Evolutionary conservation across 2,113 vertebrate genomes (phyloP).

Genomic region (Cynoglossus semilaevis): DNA sequence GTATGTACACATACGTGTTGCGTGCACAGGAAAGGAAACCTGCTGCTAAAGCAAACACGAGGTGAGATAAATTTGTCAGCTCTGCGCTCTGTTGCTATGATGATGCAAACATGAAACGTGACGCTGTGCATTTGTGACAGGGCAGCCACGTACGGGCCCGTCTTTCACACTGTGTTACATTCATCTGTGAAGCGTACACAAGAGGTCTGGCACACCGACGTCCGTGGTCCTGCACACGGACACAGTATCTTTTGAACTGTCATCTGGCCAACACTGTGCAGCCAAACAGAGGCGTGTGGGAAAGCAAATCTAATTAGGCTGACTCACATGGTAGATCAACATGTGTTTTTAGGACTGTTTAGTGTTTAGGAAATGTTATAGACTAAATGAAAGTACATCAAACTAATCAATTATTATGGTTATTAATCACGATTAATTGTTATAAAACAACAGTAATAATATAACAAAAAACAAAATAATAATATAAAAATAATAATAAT

Average conservation of each 20-base stretch:
- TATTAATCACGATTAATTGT: too few relatives aligned
- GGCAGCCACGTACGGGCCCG: background rate
- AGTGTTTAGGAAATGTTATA: too few relatives aligned
- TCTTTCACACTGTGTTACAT: background rate
- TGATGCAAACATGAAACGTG: constrained; percentile 11
- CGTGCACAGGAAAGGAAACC: constrained; percentile 7
- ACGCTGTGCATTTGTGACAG: constrained; percentile 4
- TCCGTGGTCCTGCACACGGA: background rate
- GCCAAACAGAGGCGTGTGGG: too few relatives aligned
- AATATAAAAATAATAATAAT: too few relatives aligned
- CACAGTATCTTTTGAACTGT: background rate
- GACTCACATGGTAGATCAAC: too few relatives aligned
- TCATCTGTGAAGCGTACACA: background rate
- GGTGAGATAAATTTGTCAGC: constrained; percentile 28
- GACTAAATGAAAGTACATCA: too few relatives aligned
- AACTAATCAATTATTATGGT: too few relatives aligned
- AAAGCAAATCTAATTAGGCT: too few relatives aligned
- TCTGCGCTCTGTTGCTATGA: constrained; percentile 41
- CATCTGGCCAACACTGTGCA: background rate
- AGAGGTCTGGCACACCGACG: background rate
- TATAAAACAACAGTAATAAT: too few relatives aligned
- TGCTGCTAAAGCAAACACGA: constrained; percentile 23
- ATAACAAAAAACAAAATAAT: too few relatives aligned
- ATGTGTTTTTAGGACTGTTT: too few relatives aligned
- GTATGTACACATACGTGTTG: constrained; percentile 2